phyloP scores from a whole-genome alignment of 2,888 invertebrate species.

The Volucella bombylans region DNA sequence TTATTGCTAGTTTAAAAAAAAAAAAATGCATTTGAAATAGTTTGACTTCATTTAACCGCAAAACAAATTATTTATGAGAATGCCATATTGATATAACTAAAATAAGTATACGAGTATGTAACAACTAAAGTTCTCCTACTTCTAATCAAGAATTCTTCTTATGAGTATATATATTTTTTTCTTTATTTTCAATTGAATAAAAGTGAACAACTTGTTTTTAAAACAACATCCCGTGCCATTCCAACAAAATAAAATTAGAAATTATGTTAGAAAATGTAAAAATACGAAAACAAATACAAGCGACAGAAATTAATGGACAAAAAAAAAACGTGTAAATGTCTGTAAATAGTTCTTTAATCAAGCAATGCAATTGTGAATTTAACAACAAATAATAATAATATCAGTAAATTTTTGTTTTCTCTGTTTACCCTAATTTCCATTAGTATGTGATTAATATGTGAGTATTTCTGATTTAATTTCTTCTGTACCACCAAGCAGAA shows the following conservation, averaged over 20 bases:
- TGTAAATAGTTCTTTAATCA: constrained; percentile 57
- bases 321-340: constrained; percentile 40
- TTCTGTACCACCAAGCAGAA: constrained; percentile 12
- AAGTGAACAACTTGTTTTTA: constrained; percentile 37
- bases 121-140: constrained; percentile 23
- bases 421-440: neutral
- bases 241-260: constrained; percentile 10
- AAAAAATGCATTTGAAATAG: neutral
- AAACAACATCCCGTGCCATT: constrained; percentile 65
- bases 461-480: constrained; percentile 6
- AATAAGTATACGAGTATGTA: constrained; percentile 6
- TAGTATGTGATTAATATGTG: constrained; percentile 40
- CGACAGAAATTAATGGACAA: neutral
- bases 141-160: constrained; percentile 20
- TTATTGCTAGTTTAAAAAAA: neutral
- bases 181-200: neutral
- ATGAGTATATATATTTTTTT: constrained; percentile 8
- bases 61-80: constrained; percentile 22
- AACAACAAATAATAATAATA: constrained; percentile 12
- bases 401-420: constrained; percentile 17
- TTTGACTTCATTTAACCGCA: constrained; percentile 6
- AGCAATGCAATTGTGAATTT: constrained; percentile 68
- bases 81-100: constrained; percentile 39
- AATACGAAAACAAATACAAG: neutral
- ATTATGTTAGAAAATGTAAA: constrained; percentile 22